phyloP scores from a whole-genome alignment of 2,888 invertebrate species.

The Drosophila leonis region DNA sequence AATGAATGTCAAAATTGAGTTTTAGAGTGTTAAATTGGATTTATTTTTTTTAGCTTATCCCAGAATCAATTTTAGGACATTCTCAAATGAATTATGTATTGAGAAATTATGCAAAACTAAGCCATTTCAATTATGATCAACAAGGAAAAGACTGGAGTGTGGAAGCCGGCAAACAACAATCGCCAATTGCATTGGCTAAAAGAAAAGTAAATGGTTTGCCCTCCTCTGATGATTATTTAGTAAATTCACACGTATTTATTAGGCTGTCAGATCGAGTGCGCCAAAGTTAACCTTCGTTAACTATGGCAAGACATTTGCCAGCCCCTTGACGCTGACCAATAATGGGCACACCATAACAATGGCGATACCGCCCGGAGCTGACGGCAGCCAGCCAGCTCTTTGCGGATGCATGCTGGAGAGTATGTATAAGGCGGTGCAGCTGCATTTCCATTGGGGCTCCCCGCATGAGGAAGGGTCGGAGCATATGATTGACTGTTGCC shows the following conservation, averaged over 20 bases:
- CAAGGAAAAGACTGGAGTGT: conserved; percentile 60
- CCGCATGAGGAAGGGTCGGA: conserved; percentile 53
- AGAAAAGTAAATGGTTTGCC: conserved; percentile 29
- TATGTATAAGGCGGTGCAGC: conserved; percentile 52
- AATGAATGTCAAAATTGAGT: conserved; percentile 3
- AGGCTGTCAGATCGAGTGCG: conserved; percentile 51
- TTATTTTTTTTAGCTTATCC: not conserved
- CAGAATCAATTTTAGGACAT: not conserved
- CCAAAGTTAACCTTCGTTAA: conserved; percentile 55
- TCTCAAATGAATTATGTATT: conserved; percentile 37
- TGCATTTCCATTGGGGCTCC: conserved; percentile 73
- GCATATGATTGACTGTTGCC: conserved; percentile 41
- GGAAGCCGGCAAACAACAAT: conserved; percentile 31
- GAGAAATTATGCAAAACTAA: conserved; percentile 36
- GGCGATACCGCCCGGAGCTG: conserved; percentile 37
- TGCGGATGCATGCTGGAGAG: conserved; percentile 43
- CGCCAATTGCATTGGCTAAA: conserved; percentile 42
- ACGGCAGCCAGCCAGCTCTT: conserved; percentile 41
- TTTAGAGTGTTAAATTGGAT: not conserved
- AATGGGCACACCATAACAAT: conserved; percentile 57
- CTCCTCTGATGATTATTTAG: no score
- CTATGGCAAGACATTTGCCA: conserved; percentile 50
- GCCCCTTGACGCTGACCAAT: conserved; percentile 49
- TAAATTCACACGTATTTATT: not conserved
- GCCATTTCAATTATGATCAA: conserved; percentile 60